Conservation (phyloP, 2,888 invertebrate genomes). For the Drosophila diplacantha region DNA sequence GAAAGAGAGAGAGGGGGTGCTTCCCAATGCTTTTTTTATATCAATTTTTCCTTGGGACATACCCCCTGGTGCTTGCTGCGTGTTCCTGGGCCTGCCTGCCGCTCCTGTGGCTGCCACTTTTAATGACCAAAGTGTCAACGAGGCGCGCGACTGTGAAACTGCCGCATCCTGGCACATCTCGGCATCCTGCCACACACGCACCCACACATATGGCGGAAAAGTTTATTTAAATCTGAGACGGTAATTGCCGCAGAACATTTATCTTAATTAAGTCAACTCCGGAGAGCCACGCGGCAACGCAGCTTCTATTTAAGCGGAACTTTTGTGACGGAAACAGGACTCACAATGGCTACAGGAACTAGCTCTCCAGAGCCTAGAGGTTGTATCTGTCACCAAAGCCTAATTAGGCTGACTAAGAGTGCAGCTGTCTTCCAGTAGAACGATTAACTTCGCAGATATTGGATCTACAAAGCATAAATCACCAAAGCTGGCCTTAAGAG, state of each 20-base stretch:
- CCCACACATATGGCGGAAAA: constrained; percentile 17
- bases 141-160: constrained; percentile 11
- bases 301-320: constrained; percentile 23
- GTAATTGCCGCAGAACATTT: constrained; percentile 45
- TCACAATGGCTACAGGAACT: constrained; percentile 1
- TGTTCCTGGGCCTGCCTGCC: background rate
- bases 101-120: constrained; percentile 22
- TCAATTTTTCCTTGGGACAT: constrained; percentile 8
- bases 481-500: background rate
- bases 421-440: background rate
- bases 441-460: background rate
- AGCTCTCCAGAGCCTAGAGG: no score
- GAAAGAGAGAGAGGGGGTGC: no score
- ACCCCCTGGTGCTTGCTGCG: constrained; percentile 2
- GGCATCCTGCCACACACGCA: background rate
- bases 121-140: constrained; percentile 39
- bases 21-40: constrained; percentile 16
- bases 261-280: constrained; percentile 44
- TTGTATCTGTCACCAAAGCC: background rate
- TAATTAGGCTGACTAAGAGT: background rate
- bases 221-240: constrained; percentile 48
- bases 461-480: background rate
- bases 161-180: constrained; percentile 13
- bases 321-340: constrained; percentile 10
- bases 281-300: background rate